Conservation (phyloP, 2,888 invertebrate species). For the Punctoribates punctum region DNA sequence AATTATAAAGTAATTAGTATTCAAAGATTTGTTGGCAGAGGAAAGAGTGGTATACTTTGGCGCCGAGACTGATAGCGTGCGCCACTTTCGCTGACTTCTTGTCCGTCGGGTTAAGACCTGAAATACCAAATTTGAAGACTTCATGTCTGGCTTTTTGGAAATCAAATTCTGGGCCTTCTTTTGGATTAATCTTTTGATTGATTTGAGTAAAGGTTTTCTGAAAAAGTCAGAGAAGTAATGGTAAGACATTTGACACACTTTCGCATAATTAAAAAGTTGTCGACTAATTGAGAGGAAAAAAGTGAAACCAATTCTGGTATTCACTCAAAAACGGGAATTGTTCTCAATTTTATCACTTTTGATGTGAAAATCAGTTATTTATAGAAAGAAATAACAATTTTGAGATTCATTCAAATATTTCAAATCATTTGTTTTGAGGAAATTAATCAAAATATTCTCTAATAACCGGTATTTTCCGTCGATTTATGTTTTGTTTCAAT, state of each 20-base stretch:
- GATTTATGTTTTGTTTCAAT: no score
- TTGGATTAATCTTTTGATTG: not conserved
- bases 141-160: slow-evolving; percentile 74
- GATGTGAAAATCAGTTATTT: no score
- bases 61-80: slow-evolving; percentile 74
- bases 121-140: slow-evolving; percentile 76
- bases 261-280: no score
- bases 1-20: not conserved
- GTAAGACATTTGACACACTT: not conserved
- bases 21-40: not conserved
- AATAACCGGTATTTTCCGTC: no score
- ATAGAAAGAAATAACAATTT: no score
- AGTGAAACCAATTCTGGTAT: no score
- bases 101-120: slow-evolving; percentile 66
- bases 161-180: slow-evolving; percentile 56
- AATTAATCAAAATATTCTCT: no score
- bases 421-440: no score
- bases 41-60: slow-evolving; percentile 58
- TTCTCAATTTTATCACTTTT: no score
- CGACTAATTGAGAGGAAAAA: no score
- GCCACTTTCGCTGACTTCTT: slow-evolving; percentile 74
- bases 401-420: no score
- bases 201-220: not conserved
- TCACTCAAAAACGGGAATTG: no score
- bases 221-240: not conserved